Evolutionary conservation across 2,113 vertebrate species (phyloP).

Genomic region (Nesogale talazaci): DNA sequence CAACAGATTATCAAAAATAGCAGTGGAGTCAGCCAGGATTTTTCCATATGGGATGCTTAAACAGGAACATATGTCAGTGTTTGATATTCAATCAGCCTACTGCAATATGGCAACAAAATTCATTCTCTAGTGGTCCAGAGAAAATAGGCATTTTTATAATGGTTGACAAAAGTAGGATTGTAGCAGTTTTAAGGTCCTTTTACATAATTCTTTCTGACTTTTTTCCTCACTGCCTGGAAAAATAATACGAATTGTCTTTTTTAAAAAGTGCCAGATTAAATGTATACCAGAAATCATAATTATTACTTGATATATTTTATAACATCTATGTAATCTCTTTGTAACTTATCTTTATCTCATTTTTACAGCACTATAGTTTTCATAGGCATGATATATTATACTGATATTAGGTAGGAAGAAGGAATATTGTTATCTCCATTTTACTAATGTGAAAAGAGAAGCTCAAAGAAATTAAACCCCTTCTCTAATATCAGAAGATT

Average conservation of each 20-base stretch:
- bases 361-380: conserved; percentile 32
- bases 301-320: conserved; percentile 6
- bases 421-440: neutral
- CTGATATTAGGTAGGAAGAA: neutral
- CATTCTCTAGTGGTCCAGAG: neutral
- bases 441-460: conserved; percentile 29
- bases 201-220: neutral
- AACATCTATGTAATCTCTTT: neutral
- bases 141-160: conserved; percentile 13
- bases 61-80: conserved; percentile 41
- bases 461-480: neutral
- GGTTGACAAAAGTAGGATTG: conserved; percentile 14
- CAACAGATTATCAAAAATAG: conserved; percentile 52
- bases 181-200: neutral
- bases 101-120: conserved; percentile 65
- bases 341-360: neutral
- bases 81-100: conserved; percentile 55
- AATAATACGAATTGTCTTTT: neutral
- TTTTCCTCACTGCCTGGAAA: neutral
- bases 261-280: neutral
- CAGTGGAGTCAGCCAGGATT: conserved; percentile 1
- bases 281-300: neutral
- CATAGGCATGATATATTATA: neutral
- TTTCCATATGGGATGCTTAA: conserved; percentile 6
- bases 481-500: neutral